Evolutionary conservation across 2,113 vertebrate species (phyloP).

Genomic region (Onychorhynchus coronatus): DNA sequence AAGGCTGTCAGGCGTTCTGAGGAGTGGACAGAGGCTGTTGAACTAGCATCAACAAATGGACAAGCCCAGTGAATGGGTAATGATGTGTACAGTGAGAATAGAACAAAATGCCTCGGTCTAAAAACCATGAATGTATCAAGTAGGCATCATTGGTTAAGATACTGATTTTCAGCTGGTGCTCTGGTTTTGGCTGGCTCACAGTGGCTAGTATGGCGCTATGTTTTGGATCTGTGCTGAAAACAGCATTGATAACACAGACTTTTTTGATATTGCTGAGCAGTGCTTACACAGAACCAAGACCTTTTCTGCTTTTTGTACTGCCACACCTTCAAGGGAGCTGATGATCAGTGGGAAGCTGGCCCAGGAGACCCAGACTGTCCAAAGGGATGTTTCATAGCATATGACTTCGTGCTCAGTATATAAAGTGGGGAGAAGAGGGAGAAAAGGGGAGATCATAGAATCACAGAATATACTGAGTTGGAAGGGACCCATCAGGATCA

Average conservation of each 20-base stretch:
- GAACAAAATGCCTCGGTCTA: not conserved
- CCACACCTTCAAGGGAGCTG: not conserved
- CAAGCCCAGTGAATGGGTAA: not conserved
- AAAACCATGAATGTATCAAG: not conserved
- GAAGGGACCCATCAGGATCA: not conserved
- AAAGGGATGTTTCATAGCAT: not conserved
- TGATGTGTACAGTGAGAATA: not conserved
- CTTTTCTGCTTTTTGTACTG: not conserved
- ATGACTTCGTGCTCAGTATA: not conserved
- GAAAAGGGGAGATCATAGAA: not conserved
- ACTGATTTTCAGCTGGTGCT: not conserved
- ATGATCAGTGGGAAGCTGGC: fast-evolving
- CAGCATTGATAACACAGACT: not conserved
- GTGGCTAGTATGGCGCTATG: fast-evolving
- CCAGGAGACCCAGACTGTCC: not conserved
- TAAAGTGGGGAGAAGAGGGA: not conserved
- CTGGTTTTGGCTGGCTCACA: not conserved
- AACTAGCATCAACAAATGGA: not conserved
- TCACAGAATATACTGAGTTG: too few relatives aligned
- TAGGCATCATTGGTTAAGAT: not conserved
- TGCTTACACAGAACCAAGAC: not conserved
- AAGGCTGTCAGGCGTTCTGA: not conserved
- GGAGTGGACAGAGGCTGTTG: not conserved
- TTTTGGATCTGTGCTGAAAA: not conserved
- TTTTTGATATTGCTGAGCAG: not conserved